Evolutionary conservation across 2,113 vertebrate genomes (phyloP).

Genomic region (Mionectes macconnelli): DNA sequence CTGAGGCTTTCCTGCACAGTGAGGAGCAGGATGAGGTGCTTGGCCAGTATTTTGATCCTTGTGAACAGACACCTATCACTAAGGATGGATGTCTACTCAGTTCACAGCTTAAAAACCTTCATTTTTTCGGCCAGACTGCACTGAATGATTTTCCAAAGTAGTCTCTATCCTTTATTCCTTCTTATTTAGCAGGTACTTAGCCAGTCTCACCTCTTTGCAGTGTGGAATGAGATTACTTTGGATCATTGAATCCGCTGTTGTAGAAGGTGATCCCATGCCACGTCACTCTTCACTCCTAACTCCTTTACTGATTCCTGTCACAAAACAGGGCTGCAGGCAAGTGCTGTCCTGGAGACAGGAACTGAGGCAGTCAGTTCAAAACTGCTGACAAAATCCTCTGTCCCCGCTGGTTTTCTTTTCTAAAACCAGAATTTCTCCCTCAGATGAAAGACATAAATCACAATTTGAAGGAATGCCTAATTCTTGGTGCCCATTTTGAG

Average conservation of each 20-base stretch:
- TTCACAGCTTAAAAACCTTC: not conserved
- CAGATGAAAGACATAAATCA: not conserved
- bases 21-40: not conserved
- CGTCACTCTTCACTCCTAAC: not conserved
- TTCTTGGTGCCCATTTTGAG: not conserved
- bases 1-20: not conserved
- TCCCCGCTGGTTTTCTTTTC: not conserved
- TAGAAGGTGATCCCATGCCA: not conserved
- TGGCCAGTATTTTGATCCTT: not conserved
- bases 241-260: not conserved
- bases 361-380: not conserved
- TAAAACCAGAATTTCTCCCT: not conserved
- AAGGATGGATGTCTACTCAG: not conserved
- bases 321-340: not conserved
- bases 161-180: not conserved
- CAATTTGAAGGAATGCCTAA: not conserved
- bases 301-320: not conserved
- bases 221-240: not conserved
- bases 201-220: not conserved
- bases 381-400: not conserved
- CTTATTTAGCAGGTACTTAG: not conserved
- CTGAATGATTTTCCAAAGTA: not conserved
- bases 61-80: not conserved
- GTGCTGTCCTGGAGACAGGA: not conserved
- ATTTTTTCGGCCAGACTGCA: not conserved